Evolutionary conservation across 2,888 invertebrate genomes (phyloP), one percentile per base, ranked within the genome.

Genomic region (Chrysomela aeneicollis): DNA sequence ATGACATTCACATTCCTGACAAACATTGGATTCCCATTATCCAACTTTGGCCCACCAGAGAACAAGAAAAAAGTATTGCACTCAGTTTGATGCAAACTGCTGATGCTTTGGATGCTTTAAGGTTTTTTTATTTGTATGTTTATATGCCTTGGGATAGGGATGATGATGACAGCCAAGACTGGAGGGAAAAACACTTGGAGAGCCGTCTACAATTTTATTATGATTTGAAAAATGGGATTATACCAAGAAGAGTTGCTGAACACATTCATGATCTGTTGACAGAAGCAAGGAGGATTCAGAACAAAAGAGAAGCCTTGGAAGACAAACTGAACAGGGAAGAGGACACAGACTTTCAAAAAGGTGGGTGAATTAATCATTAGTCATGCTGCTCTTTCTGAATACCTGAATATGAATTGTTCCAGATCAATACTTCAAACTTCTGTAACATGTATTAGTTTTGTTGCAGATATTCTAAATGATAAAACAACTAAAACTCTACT

Each of bases 101-200:
- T 0, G 87, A 87, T 71, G 87, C 87, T 68, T 85, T 90, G 66
- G 90, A 90, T 79, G 83, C 89, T 70, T 78, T 89, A 68, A 84
- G 90, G 73, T 90, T 90, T 70, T 90, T 88, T 75, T 90, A 88
- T 73, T 85, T 85, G 35, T 84, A 89, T 68, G 80, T 90, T 42
- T 88, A 89, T 86, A 88, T 89, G 88, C 89, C 90, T 0, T 91
- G 90, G 90, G 90, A 90, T 70, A 82, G 85, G 49, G 89, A 90
- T 60, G 88, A 89, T 61, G 89, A 89, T 70, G 84, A 87, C 1
- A 82, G 84, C 1, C 81, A 81, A n/a, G 86, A 88, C 76, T 88
- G 88, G 88, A 82, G 85, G 19, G 78, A 81, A 37, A 82, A 83
- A 62, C 86, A 88, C 78, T 79, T 89, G 50, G 84, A 68, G 49